These are phyloP conservation scores for Oenanthe oenanthe DNA, from an alignment of 2,113 vertebrate genomes.

Conservation along the genomic window DNA sequence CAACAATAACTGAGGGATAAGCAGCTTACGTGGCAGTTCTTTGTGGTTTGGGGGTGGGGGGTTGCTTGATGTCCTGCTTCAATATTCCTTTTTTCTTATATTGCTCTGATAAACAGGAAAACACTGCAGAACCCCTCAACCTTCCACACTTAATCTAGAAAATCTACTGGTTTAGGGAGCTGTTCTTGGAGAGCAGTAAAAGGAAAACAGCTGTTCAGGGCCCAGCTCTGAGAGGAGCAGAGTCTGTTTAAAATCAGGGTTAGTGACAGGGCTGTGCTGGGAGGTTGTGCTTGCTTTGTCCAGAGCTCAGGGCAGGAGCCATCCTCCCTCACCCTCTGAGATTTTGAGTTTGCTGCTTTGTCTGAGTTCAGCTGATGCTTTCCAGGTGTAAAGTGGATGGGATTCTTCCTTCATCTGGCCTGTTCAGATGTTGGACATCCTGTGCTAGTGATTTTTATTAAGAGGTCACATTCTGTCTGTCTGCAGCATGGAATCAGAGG, in stretches of 20 bases:
- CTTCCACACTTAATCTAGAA: slow-evolving; percentile 11
- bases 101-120: slow-evolving; percentile 35
- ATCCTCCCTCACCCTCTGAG: neutral
- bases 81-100: neutral
- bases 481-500: rapidly evolving
- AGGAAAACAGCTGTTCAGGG: slow-evolving; percentile 42
- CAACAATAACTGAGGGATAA: neutral
- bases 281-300: neutral
- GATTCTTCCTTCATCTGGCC: neutral
- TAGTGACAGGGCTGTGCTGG: neutral
- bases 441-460: neutral
- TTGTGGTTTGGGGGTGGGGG: neutral
- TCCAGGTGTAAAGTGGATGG: neutral
- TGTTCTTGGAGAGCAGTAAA: slow-evolving; percentile 26
- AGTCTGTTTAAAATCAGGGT: slow-evolving; percentile 22
- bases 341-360: neutral
- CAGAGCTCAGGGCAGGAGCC: neutral
- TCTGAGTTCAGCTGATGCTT: neutral
- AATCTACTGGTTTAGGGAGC: neutral
- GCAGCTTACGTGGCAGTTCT: slow-evolving; percentile 15
- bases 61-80: neutral
- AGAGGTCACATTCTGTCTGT: neutral
- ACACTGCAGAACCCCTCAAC: neutral
- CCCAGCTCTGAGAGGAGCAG: neutral
- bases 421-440: neutral